Evolutionary conservation across 2,797 vertebrate species (phyloP).

Genomic region (Phalanger gymnotis): DNA sequence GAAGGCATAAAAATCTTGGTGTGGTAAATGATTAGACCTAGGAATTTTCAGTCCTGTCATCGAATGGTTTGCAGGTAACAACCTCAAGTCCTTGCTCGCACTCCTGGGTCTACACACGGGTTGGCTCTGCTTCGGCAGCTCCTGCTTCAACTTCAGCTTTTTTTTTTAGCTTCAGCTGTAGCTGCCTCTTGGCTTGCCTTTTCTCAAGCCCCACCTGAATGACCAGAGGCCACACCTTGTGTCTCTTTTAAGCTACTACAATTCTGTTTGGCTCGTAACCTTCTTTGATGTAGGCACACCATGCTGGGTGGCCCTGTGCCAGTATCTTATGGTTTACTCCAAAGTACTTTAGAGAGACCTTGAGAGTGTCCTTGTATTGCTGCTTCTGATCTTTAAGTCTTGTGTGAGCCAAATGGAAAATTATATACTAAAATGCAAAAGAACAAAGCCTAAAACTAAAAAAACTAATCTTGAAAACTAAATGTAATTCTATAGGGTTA

Average conservation of each 20-base stretch:
- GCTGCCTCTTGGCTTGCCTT: too few relatives aligned
- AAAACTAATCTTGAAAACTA: neutral
- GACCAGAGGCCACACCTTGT: too few relatives aligned
- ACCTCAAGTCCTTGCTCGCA: too few relatives aligned
- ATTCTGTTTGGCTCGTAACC: neutral
- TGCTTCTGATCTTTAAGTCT: neutral
- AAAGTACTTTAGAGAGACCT: neutral
- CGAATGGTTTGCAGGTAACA: conserved; percentile 14
- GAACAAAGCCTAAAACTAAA: neutral
- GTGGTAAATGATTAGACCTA: neutral
- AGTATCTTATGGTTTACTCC: neutral
- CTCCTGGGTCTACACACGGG: too few relatives aligned
- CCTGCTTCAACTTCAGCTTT: too few relatives aligned
- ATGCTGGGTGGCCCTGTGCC: neutral
- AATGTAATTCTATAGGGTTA: neutral
- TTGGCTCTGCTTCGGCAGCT: too few relatives aligned
- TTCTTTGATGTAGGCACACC: neutral
- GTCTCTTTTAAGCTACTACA: neutral
- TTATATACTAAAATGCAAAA: neutral
- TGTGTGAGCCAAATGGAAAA: neutral
- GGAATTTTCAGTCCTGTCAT: conserved; percentile 21
- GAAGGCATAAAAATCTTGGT: conserved; percentile 49
- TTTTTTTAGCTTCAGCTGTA: too few relatives aligned
- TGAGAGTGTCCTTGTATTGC: too few relatives aligned
- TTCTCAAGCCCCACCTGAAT: too few relatives aligned